Percentiles rank a stretch among this genome's conserved stretches.
These are phyloP conservation scores for Heterodera schachtii DNA, from an alignment of 1,140 invertebrate genomes.

Conservation along the genomic window DNA sequence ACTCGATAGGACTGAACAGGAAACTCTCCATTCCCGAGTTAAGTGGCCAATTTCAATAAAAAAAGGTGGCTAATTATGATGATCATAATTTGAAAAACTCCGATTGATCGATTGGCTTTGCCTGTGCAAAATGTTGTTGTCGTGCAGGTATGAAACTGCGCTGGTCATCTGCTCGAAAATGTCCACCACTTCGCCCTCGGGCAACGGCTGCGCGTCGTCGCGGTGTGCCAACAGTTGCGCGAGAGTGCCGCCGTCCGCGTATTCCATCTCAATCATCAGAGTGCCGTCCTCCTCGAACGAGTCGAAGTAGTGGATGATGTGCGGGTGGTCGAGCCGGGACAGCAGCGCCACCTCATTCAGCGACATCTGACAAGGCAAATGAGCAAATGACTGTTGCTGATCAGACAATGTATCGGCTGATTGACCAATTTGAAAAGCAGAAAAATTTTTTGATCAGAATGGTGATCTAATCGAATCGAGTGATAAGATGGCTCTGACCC, in stretches of 20 bases:
- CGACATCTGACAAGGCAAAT: slow-evolving; percentile 67
- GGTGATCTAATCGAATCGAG: too few species aligned
- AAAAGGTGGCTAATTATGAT: too few species aligned
- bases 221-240: slow-evolving; percentile 72
- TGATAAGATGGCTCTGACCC: too few species aligned
- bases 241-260: slow-evolving; percentile 77
- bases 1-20: too few species aligned
- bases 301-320: slow-evolving; percentile 77
- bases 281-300: slow-evolving; percentile 77
- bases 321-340: slow-evolving; percentile 76
- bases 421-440: too few species aligned
- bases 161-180: slow-evolving; percentile 76
- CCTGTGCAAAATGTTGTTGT: slow-evolving; percentile 77
- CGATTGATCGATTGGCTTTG: slow-evolving; percentile 48
- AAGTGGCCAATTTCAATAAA: too few species aligned
- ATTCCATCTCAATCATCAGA: slow-evolving; percentile 79
- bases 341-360: slow-evolving; percentile 77
- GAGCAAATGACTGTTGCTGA: background rate
- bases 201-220: slow-evolving; percentile 66
- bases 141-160: slow-evolving; percentile 76
- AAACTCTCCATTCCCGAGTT: too few species aligned
- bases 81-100: too few species aligned
- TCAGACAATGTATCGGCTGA: background rate
- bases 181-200: slow-evolving; percentile 73
- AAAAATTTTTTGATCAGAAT: too few species aligned